These are phyloP conservation scores for Cyprinodon brontotheroides DNA, from an alignment of 2,113 vertebrate species.

Conservation along the genomic window DNA sequence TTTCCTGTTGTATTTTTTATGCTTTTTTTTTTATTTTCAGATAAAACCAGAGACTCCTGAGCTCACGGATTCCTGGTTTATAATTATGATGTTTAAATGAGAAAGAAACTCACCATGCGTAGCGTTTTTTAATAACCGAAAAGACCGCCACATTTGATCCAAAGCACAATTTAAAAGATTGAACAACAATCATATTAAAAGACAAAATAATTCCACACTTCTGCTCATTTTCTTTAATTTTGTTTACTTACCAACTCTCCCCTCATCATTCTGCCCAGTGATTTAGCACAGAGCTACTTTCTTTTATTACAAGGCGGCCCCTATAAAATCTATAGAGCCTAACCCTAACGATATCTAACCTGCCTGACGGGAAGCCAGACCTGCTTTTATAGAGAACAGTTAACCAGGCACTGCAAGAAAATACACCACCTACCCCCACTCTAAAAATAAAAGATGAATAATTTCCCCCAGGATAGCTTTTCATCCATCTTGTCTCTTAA, in stretches of 20 bases:
- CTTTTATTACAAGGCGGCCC: conserved; percentile 59
- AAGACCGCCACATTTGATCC: conserved; percentile 24
- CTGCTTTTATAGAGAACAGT: conserved; percentile 58
- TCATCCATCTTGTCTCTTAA: conserved; percentile 72
- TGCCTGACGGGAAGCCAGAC: conserved; percentile 44
- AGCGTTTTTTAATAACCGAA: conserved; percentile 42
- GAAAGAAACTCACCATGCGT: conserved; percentile 17
- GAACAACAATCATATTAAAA: conserved; percentile 50
- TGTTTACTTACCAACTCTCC: conserved; percentile 31
- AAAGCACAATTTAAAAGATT: conserved; percentile 42
- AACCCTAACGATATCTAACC: conserved; percentile 61
- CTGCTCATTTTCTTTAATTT: conserved; percentile 24
- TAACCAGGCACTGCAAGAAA: conserved; percentile 46
- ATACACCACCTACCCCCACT: conserved; percentile 57
- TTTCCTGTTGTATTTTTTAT: background rate
- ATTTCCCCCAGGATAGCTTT: conserved; percentile 77
- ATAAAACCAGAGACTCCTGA: background rate
- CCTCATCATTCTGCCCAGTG: conserved; percentile 49
- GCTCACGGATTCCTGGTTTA: background rate
- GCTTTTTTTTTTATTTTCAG: background rate
- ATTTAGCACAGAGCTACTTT: conserved; percentile 61
- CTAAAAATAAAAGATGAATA: conserved; percentile 77
- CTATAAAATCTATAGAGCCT: conserved; percentile 67
- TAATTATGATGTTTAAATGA: background rate
- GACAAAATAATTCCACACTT: conserved; percentile 40